Base-by-base conservation (phyloP, 2,888 invertebrate species). In the Lithosia quadra region DNA sequence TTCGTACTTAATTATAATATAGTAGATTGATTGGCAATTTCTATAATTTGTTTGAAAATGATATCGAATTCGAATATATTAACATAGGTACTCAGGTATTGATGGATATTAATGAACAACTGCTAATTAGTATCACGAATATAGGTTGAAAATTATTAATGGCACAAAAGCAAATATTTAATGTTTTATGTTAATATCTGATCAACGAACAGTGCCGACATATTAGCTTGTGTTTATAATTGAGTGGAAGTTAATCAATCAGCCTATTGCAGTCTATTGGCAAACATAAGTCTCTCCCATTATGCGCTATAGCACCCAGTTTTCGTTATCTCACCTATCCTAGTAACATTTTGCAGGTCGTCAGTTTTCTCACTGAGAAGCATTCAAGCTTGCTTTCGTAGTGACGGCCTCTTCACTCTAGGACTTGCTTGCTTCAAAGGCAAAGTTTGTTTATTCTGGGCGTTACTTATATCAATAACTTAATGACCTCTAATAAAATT, bases 151-250 rank as follows among this genome's bases (percentile, higher is more conserved):
- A n/a, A n/a, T n/a, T n/a, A 28, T 62, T n/a, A 49, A 43, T 43
- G 18, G 43, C 18, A 43, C 39, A 39, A 59, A 22, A 60, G 15
- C 36, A 59, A 59, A 59, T 22, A 59, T 60, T 63, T 63, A 34
- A 13, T 11, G 39, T 34, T 63, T 63, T 53, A 28, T 21, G 5
- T 58, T 49, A 43, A 33, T 65, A 65, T 58, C 33, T 18, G 28
- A 65, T 43, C 28, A 65, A 49, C 15, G 22, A 24, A 39, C 28
- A 58, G 43, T n/a, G 4, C 43, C 58, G 33, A n/a, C 8, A 43
- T 65, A 21, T 43, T 58, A 49, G 62, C 13, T 13, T 43, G 57
- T 57, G 57, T 39, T 58, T 65, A 13, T 11, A 58, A 11, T 39
- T 39, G 2, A 28, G 7, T 15, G 18, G 13, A 43, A 43, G 13